These are phyloP conservation scores for Pachypsylla venusta DNA, from an alignment of 1,140 invertebrate genomes.

Conservation along the genomic window DNA sequence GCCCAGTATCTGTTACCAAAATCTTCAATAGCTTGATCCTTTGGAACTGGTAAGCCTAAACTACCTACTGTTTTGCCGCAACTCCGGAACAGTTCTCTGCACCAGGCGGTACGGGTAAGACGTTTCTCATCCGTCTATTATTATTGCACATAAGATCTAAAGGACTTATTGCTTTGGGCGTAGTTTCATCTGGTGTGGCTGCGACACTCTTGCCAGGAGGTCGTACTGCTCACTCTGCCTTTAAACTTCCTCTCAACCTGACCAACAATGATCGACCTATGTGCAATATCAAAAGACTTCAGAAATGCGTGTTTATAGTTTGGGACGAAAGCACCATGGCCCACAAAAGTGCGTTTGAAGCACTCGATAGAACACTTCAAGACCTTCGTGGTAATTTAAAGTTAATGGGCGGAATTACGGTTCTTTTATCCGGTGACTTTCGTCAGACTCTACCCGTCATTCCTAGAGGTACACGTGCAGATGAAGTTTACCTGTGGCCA, in stretches of 20 bases:
- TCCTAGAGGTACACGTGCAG: slow-evolving; percentile 26
- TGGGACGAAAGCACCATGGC: slow-evolving; percentile 28
- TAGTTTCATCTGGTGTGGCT: slow-evolving; percentile 24
- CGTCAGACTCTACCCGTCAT: slow-evolving; percentile 30
- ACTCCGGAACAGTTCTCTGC: no score
- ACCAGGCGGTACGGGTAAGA: slow-evolving; percentile 27
- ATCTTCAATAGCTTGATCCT: no score
- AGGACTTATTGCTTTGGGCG: no score
- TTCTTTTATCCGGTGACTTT: slow-evolving; percentile 29
- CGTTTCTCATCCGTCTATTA: slow-evolving; percentile 29
- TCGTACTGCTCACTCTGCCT: slow-evolving; percentile 29
- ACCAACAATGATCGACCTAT: slow-evolving; percentile 15
- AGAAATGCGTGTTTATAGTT: slow-evolving; percentile 25
- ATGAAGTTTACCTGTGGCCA: slow-evolving; percentile 30
- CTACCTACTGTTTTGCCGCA: no score
- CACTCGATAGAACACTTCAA: slow-evolving; percentile 22
- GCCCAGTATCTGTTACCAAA: no score
- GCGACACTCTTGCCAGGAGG: slow-evolving; percentile 26
- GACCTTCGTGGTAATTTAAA: slow-evolving; percentile 21
- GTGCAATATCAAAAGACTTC: slow-evolving; percentile 28
- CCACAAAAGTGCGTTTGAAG: slow-evolving; percentile 23
- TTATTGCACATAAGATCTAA: no score
- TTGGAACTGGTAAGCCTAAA: no score
- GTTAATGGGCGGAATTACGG: slow-evolving; percentile 21
- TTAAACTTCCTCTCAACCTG: slow-evolving; percentile 28